Evolutionary conservation across 2,113 vertebrate genomes (phyloP), one percentile per base, ranked within the genome.

Genomic region (Charina bottae): DNA sequence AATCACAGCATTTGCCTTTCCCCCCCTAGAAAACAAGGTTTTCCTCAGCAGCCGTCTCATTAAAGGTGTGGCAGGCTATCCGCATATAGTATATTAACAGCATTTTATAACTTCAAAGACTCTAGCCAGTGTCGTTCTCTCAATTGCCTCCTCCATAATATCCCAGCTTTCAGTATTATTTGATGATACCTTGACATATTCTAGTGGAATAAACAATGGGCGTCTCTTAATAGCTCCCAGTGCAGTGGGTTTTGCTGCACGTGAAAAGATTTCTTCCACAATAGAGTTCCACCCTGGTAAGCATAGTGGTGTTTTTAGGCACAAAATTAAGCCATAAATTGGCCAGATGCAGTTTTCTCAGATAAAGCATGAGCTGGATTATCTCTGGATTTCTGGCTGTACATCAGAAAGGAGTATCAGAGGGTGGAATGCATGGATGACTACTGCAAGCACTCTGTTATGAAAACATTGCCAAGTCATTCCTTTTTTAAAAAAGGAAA

Each of bases 1-100:
- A 93, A 95, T 95, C 88, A 92, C 55, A 91, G 68, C 87, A 49
- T 0, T 87, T 37, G 95, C 92, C 91, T 94, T 96, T 95, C 64
- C 6, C 19, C 3, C 1, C 12, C 91, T 90, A 68, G 96, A 91
- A 95, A 88, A 17, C 91, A 93, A 78, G 46, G 11, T 94, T 97
- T 96, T 95, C 26, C 64, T 94, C 92, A 92, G 92, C 95, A 95
- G 23, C 26, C 89, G 46, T 94, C 94, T 95, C 95, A 96, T 94
- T 95, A 92, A 23, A 90, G 62, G 87, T 91, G 90, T 21, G 91
- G 37, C 85, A 92, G 56, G 0, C 56, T 94, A 94, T 88, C 92
- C 92, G 26, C 72, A 90, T 92, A 85, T 33, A 88, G 2, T 24
- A 11, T 46, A 93, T 78, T 90, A 94, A 64, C 15, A 93, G 90